Base-by-base conservation (phyloP, 2,113 vertebrate genomes). In the Solenodon paradoxus region DNA sequence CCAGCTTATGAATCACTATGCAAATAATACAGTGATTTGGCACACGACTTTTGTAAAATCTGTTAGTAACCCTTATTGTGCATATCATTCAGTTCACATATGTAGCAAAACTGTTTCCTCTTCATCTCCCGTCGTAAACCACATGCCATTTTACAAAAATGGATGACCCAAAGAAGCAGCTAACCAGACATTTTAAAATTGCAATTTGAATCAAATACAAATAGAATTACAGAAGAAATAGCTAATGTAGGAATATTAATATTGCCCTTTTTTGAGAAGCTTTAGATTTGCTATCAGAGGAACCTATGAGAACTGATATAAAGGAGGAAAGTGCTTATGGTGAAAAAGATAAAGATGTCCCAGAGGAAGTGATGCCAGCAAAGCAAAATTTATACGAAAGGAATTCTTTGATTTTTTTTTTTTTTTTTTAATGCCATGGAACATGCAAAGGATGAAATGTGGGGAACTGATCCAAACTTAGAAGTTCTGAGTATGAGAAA, bases 81-180 rank as follows among this genome's bases (percentile, higher is more conserved):
- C 12, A 15, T 53, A 32, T 53, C n/a, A 78, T 26, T 93, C 16
- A 71, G 28, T 45, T 83, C 72, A 81, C 7, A 49, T 47, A 63
- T 24, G 16, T 4, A 28, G 3, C 61, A 90, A 89, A 68, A 63
- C 57, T 61, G 9, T 88, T 90, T 95, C 69, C 64, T 93, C 24
- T 57, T 87, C 79, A 42, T 68, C 47, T 87, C 42, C 55, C 53
- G 32, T 28, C 68, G 40, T 47, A 86, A 95, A 74, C 24, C n/a
- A 69, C 51, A 57, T 28, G 61, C 63, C 57, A 94, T 77, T 92
- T 91, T 89, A 82, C 22, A 72, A 95, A 93, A 87, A 51, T 64
- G 35, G 7, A 66, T 66, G 19, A 81, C 19, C 24, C 20, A 53
- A 88, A 89, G 72, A 84, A 66, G 42, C 51, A 91, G 80, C 38